Conservation (phyloP, 2,797 vertebrate species). For the Chromis chromis region DNA sequence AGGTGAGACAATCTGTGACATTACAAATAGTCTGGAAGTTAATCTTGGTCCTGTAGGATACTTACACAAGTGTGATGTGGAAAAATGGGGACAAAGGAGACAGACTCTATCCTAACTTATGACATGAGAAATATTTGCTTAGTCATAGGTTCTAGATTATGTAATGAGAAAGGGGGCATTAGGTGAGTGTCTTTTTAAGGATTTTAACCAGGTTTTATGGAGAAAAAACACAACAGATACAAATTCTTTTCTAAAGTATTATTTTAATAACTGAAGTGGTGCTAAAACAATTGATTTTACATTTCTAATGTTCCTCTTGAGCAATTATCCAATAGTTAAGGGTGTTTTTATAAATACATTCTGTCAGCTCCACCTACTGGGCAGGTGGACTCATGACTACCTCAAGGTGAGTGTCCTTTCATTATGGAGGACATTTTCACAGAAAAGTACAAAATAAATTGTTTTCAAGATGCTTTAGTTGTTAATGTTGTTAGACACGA, state of each 20-base stretch:
- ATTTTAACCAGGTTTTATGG: not conserved
- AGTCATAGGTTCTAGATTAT: not conserved
- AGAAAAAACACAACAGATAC: not conserved
- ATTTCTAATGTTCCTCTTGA: not conserved
- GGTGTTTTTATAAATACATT: too few species aligned
- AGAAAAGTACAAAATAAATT: not conserved
- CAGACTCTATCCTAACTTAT: not conserved
- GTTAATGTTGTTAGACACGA: not conserved
- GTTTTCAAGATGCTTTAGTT: not conserved
- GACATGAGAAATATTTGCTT: too few species aligned
- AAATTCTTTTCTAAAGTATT: not conserved
- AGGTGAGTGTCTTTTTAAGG: too few species aligned
- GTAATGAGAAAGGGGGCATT: not conserved
- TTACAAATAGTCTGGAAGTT: not conserved
- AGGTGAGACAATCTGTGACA: too few species aligned
- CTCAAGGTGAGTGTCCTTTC: not conserved
- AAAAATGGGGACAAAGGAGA: not conserved
- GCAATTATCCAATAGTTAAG: not conserved
- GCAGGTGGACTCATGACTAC: conserved; percentile 34
- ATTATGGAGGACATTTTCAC: not conserved
- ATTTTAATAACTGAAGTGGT: not conserved
- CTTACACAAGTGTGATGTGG: not conserved
- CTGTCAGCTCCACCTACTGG: conserved; percentile 17
- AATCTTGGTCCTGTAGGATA: not conserved
- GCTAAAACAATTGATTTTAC: not conserved